Base-by-base conservation (phyloP, 1,140 invertebrate species). In the Leguminivora glycinivorella region DNA sequence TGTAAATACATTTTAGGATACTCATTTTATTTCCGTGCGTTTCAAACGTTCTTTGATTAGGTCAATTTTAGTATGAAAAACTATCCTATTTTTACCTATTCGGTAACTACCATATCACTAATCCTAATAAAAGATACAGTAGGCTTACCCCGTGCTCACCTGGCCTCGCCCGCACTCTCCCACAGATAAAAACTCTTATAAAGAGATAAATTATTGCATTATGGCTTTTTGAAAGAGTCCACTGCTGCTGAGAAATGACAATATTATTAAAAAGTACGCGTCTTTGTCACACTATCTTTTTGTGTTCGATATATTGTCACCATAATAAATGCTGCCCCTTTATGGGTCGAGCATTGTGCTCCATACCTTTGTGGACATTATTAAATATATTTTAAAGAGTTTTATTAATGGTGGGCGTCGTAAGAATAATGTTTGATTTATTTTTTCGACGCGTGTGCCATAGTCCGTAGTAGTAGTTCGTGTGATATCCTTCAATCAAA, bases 301-400 rank as follows among this genome's bases (percentile, higher is more conserved):
- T 91, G 89, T 91, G 79, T 91, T 86, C 83, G 80, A 89, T 91
- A 91, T 90, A 91, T 91, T 91, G 88, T 90, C 89, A 81, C 87
- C 73, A 90, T 91, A 89, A 91, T 90, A 91, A 90, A 91, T 91
- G 89, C 86, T 82, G 85, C 82, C 79, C 84, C 84, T 90, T 91
- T 88, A 91, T 87, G 83, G 85, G 70, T 78, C 73, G 80, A 84
- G 83, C 77, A 88, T 91, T 91, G 89, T 90, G 84, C 81, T 82
- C 84, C 74, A 74, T 72, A 80, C 83, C 81, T 88, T 91, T 91
- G 89, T 91, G 82, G 88, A 89, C 86, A 88, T 91, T 91, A 91
- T 91, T 90, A 91, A 91, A 90, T 89, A 90, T 90, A 90, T 90
- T 90, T 90, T 90, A 89, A 91, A 90, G 82, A 88, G 85, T 91